These are phyloP conservation scores for Notiomystis cincta DNA, from an alignment of 2,113 vertebrate genomes.

Conservation along the genomic window DNA sequence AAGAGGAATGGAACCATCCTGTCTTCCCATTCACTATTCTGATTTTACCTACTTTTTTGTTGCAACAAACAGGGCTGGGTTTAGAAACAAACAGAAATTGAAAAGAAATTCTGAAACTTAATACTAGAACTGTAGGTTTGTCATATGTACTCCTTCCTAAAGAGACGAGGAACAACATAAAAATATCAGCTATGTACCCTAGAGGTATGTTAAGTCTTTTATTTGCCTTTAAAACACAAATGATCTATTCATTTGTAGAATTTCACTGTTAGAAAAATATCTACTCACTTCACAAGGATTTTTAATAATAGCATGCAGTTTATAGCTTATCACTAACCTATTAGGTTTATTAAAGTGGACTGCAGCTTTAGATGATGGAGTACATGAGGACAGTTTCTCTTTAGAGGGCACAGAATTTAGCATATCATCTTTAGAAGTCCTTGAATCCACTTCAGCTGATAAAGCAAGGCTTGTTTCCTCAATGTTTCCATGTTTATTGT, in stretches of 20 bases:
- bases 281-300: neutral
- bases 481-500: conserved; percentile 63
- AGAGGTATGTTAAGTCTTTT: neutral
- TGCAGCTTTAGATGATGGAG: conserved; percentile 68
- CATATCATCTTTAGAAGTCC: conserved; percentile 63
- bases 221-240: neutral
- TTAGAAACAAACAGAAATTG: neutral
- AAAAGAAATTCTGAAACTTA: neutral
- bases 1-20: neutral
- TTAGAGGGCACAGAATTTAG: conserved; percentile 61
- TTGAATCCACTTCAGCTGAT: conserved; percentile 61
- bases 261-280: neutral
- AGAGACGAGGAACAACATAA: neutral
- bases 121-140: neutral
- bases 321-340: conserved; percentile 78
- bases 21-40: neutral
- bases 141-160: neutral
- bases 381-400: conserved; percentile 66
- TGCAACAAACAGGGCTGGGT: neutral
- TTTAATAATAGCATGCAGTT: neutral
- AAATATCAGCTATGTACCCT: neutral
- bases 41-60: neutral
- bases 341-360: conserved; percentile 92
- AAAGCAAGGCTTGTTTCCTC: conserved; percentile 59
- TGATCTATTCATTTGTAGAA: neutral